A percentile compares a stretch with the other conserved stretches of the same genome.
These are phyloP conservation scores for Leptobrachium ailaonicum DNA, from an alignment of 2,113 vertebrate genomes.

Conservation along the genomic window DNA sequence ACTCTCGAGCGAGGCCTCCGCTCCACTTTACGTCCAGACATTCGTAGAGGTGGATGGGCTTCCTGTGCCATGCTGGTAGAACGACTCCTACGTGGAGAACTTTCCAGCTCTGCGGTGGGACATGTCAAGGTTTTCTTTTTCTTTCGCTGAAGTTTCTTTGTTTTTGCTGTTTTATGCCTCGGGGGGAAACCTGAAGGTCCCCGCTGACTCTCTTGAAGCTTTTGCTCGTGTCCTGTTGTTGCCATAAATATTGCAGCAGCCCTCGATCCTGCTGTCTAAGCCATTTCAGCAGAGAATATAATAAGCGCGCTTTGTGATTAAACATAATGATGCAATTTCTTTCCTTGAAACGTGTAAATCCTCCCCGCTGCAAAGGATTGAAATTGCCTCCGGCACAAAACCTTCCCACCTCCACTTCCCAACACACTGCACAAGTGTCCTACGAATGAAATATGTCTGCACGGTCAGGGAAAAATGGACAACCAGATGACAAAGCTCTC, in stretches of 20 bases:
- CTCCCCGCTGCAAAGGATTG: too few relatives aligned
- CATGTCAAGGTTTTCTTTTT: not conserved
- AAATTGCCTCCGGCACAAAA: too few relatives aligned
- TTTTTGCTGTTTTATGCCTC: not conserved
- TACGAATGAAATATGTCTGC: too few relatives aligned
- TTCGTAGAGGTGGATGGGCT: not conserved
- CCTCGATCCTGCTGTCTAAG: not conserved
- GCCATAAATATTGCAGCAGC: conserved; percentile 27
- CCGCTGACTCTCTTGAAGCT: not conserved
- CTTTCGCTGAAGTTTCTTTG: not conserved
- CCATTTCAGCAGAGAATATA: not conserved
- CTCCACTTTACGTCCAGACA: not conserved
- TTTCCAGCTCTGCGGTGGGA: not conserved
- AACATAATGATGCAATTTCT: too few relatives aligned
- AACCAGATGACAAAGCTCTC: too few relatives aligned
- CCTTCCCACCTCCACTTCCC: too few relatives aligned
- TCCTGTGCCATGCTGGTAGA: not conserved
- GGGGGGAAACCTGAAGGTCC: not conserved
- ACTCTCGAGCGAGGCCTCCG: not conserved
- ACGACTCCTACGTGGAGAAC: not conserved
- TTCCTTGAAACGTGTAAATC: too few relatives aligned
- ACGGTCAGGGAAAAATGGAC: too few relatives aligned
- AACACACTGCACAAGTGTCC: too few relatives aligned
- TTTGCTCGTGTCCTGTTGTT: not conserved
- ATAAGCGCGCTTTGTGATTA: not conserved